Percentiles rank a stretch among this genome's conserved stretches.
Evolutionary conservation across 2,113 vertebrate genomes (phyloP).

Genomic region (Clupea harengus): DNA sequence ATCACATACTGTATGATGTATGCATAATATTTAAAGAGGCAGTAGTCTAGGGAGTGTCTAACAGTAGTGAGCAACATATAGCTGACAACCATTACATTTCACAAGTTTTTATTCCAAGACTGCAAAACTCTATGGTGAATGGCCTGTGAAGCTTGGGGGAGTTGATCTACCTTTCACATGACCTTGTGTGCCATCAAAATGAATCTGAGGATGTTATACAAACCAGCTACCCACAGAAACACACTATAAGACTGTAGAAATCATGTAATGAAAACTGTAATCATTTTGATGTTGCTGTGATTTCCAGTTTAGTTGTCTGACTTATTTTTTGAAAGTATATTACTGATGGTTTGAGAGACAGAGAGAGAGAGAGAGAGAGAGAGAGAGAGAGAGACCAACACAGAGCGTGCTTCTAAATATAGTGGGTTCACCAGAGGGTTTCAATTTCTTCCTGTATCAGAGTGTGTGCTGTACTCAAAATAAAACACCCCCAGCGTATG

Average conservation of each 20-base stretch:
- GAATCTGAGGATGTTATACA: not conserved
- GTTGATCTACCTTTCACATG: not conserved
- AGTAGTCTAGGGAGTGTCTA: not conserved
- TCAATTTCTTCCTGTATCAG: conserved; percentile 44
- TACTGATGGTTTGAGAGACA: no score
- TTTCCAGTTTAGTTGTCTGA: not conserved
- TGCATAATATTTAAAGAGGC: not conserved
- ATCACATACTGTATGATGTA: not conserved
- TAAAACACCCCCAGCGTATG: conserved; percentile 33
- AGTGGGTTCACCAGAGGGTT: conserved; percentile 35
- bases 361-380: not conserved
- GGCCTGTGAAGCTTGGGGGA: not conserved
- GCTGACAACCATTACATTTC: no score
- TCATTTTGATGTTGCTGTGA: no score
- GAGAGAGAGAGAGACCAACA: not conserved
- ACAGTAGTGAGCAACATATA: no score
- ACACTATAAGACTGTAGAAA: not conserved
- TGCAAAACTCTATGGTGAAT: no score
- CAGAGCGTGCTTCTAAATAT: conserved; percentile 53
- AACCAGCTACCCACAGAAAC: not conserved
- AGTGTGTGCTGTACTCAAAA: conserved; percentile 34
- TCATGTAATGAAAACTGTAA: no score
- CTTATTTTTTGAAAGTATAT: not conserved
- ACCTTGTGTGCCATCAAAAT: no score
- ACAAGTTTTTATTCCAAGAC: no score